Evolutionary conservation across 2,113 vertebrate genomes (phyloP), one percentile per base, ranked within the genome.

Genomic region (Grammomys surdaster): DNA sequence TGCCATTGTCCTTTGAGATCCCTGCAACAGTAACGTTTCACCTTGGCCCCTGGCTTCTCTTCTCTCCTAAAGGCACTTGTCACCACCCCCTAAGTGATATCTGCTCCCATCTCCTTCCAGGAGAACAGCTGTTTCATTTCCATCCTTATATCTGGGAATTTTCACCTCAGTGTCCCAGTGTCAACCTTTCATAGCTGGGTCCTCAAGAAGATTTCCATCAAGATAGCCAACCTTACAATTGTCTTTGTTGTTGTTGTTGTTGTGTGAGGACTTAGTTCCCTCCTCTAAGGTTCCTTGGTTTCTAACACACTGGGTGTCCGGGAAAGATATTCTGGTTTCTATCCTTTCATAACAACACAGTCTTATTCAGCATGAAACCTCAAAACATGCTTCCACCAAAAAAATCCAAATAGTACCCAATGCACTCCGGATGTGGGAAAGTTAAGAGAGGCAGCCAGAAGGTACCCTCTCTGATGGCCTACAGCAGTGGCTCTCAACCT

Each of bases 381-480:
- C 95, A 96, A 95, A 91, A 90, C 97, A 95, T 96, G 94, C 48
- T 92, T 87, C 24, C 26, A 51, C 48, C 46, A 43, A 96, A 95
- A 96, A 95, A 95, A 89, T 77, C 56, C 82, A 63, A 69, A 56
- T 60, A 67, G 88, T 91, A 94, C 89, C 94, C 48, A 81, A 67
- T 2, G 8, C n/a, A 19, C 89, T 92, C 86, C 0, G 0, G 88
- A 94, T 63, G 7, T 70, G 60, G 89, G 81, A 60, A 76, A 72
- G 88, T 88, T 87, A 86, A 88, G 56, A 48, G 56, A 91, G 70
- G 65, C n/a, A 31, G 67, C 8, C 17, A 63, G 87, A 20, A 36
- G n/a, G 51, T 17, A 51, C 46, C 87, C 70, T 28, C 7, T 70
- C 51, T 33, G 43, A 33, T 28, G 73, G 87, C 46, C 8, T 36